Conservation (phyloP, 2,113 vertebrate genomes). For the Mirza zaza region DNA sequence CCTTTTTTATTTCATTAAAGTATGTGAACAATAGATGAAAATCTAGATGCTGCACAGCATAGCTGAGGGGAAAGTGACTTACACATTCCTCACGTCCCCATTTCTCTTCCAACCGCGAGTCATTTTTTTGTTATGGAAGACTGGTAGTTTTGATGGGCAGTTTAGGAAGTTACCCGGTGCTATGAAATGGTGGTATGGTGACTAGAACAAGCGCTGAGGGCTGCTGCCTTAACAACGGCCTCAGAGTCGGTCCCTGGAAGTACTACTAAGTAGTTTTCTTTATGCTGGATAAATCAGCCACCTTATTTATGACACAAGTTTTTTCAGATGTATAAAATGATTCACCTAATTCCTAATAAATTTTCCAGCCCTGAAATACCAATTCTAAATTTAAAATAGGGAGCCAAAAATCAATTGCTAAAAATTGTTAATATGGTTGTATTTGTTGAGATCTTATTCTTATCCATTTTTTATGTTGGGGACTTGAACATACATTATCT, state of each 20-base stretch:
- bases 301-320: neutral
- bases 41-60: neutral
- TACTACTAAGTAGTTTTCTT: neutral
- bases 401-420: neutral
- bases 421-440: neutral
- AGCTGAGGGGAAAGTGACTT: neutral
- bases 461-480: neutral
- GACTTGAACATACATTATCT: neutral
- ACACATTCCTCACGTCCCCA: accelerated
- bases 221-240: neutral
- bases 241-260: neutral
- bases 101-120: neutral
- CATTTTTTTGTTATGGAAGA: neutral
- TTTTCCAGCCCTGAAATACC: neutral
- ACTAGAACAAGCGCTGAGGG: neutral
- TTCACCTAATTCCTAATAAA: neutral
- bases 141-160: neutral
- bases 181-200: neutral
- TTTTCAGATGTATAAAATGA: neutral
- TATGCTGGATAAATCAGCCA: neutral
- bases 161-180: neutral
- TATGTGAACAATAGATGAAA: neutral
- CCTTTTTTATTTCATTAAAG: neutral
- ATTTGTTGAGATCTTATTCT: neutral
- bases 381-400: neutral